These are phyloP conservation scores for Syrista parreyssii DNA, from an alignment of 2,888 invertebrate genomes.

Conservation along the genomic window DNA sequence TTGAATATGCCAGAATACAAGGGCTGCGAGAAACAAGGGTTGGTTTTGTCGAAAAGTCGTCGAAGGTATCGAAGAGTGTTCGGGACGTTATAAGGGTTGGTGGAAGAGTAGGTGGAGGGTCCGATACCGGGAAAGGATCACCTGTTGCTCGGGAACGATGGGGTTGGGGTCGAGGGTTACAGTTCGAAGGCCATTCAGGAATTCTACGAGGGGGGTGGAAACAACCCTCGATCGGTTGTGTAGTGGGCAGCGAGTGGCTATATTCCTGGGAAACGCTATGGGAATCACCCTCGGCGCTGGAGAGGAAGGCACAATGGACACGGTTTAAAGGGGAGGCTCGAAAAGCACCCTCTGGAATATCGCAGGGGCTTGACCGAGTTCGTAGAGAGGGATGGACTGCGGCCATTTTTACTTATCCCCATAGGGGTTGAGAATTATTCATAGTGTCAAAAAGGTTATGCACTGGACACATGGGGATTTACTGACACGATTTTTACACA, in stretches of 20 bases:
- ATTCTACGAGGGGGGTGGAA: constrained; percentile 50
- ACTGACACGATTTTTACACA: background rate
- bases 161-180: constrained; percentile 60
- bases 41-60: background rate
- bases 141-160: constrained; percentile 64
- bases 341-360: background rate
- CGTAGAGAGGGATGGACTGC: background rate
- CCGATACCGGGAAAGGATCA: constrained; percentile 65
- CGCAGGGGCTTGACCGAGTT: background rate
- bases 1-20: background rate
- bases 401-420: background rate
- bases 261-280: constrained; percentile 30
- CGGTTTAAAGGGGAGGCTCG: constrained; percentile 28
- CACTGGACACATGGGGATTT: background rate
- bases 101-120: constrained; percentile 31
- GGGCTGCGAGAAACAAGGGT: background rate
- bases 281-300: constrained; percentile 22
- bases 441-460: background rate
- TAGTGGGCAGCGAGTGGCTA: constrained; percentile 49
- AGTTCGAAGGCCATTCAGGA: constrained; percentile 63
- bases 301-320: constrained; percentile 26
- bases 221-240: constrained; percentile 54
- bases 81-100: background rate
- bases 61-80: background rate
- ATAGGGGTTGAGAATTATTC: background rate